phyloP scores from a whole-genome alignment of 2,888 invertebrate genomes.

The Argyresthia albistria region DNA sequence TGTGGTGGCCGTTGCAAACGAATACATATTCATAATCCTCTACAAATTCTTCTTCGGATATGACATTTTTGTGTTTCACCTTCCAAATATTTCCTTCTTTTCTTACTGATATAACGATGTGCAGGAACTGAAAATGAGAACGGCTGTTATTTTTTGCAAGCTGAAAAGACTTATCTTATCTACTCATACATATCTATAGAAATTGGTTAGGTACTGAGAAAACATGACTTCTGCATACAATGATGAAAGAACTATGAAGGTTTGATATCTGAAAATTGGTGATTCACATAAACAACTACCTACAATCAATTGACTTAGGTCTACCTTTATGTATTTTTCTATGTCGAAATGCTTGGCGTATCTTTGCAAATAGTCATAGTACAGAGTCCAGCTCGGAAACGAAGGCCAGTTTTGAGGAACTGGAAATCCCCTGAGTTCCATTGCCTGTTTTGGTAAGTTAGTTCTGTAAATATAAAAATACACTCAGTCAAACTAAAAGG shows the following conservation, averaged over 20 bases:
- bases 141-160: background rate
- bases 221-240: too few relatives aligned
- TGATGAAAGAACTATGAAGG: too few relatives aligned
- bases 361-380: slow-evolving; percentile 41
- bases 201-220: too few relatives aligned
- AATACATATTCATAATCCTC: slow-evolving; percentile 76
- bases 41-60: slow-evolving; percentile 37
- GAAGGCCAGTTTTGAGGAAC: slow-evolving; percentile 40
- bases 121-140: slow-evolving; percentile 33
- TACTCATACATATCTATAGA: background rate
- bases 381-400: slow-evolving; percentile 40
- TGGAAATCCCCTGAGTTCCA: slow-evolving; percentile 50
- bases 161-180: background rate
- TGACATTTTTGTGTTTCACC: slow-evolving; percentile 35
- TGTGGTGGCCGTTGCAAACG: slow-evolving; percentile 77
- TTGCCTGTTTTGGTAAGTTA: slow-evolving; percentile 58
- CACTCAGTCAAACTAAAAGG: too few relatives aligned
- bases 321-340: slow-evolving; percentile 41
- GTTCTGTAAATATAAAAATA: slow-evolving; percentile 37
- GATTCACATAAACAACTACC: too few relatives aligned
- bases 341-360: slow-evolving; percentile 45
- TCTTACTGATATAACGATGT: slow-evolving; percentile 38
- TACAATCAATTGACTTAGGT: background rate
- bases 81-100: slow-evolving; percentile 37
- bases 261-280: too few relatives aligned